phyloP scores from a whole-genome alignment of 1,140 invertebrate genomes.

The Pinna nobilis region DNA sequence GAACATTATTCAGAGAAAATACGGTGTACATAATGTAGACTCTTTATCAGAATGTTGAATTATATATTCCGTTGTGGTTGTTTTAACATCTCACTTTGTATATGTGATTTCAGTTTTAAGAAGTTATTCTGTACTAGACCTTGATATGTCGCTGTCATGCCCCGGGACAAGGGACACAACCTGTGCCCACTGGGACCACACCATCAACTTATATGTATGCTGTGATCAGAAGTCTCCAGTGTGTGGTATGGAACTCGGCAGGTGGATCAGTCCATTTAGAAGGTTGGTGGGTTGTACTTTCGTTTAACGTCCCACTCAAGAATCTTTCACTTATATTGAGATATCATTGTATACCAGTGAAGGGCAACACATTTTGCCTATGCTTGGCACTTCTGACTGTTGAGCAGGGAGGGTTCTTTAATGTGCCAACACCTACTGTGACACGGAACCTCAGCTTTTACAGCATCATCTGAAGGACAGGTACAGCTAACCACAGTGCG shows the following conservation, averaged over 20 bases:
- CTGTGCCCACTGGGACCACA: constrained; percentile 61
- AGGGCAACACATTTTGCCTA: too few species aligned
- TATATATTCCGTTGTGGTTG: not conserved
- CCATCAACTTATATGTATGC: constrained; percentile 55
- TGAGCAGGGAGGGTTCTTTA: too few species aligned
- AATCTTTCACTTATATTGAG: too few species aligned
- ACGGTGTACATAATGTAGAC: not conserved
- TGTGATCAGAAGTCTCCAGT: constrained; percentile 45
- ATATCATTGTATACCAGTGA: too few species aligned
- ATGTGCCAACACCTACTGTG: too few species aligned
- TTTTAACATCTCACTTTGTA: not conserved
- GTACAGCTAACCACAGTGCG: not conserved
- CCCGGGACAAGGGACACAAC: constrained; percentile 51
- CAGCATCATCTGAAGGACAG: too few species aligned
- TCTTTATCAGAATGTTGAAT: not conserved
- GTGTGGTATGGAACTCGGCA: constrained; percentile 58
- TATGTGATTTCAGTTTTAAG: not conserved
- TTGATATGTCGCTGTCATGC: constrained; percentile 59
- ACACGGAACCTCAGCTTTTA: too few species aligned
- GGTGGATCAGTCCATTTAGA: constrained; percentile 61
- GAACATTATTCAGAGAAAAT: too few species aligned
- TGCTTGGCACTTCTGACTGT: too few species aligned
- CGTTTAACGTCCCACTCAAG: too few species aligned
- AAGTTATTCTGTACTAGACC: constrained; percentile 25
- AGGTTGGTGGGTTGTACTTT: constrained; percentile 39